Evolutionary conservation across 1,140 invertebrate genomes (phyloP), one percentile per base, ranked within the genome.

Genomic region (Dufourea novaeangliae): DNA sequence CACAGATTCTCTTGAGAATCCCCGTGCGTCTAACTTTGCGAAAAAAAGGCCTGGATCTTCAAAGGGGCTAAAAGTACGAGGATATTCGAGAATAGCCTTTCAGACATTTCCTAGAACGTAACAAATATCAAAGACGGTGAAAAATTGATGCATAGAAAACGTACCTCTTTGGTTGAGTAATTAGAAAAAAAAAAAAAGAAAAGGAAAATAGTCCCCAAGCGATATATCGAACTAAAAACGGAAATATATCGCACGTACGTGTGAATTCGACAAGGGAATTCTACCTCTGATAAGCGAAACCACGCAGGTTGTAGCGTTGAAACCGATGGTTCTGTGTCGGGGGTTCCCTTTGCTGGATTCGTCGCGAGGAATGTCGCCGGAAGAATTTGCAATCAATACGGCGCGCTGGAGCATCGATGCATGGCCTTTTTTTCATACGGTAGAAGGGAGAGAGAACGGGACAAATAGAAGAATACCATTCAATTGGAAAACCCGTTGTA

Each of bases 401-500:
- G 46, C 54, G 34, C 29, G n/a, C n/a, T n/a, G 46, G n/a, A 41
- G 46, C 27, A n/a, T 71, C 39, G 29, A 34, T 34, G 27, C 11
- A 10, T 32, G 57, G n/a, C n/a, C n/a, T 70, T 27, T 39, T 32
- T 27, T 39, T 32, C 10, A 25, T 20, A 27, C 20, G 44, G 20
- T 17, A 46, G 17, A 12, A 14, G 12, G 20, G 41, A 20, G 41
- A 46, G 12, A 44, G 41, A 44, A 20, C 3, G 12, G 14, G 41
- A 44, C 12, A 14, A 20, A 7, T 5, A 46, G 20, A n/a, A 57
- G 56, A 37, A n/a, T 11, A 59, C n/a, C 17, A 34, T 61, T 32
- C 25, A 71, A 46, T 71, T 25, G 39, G 56, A 27, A 62, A 71
- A 37, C 29, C 14, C 41, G 27, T 72, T 50, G 41, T n/a, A 20